Percentiles rank a stretch among this genome's conserved stretches.
Evolutionary conservation across 2,113 vertebrate genomes (phyloP).

Genomic region (Sapayoa aenigma): DNA sequence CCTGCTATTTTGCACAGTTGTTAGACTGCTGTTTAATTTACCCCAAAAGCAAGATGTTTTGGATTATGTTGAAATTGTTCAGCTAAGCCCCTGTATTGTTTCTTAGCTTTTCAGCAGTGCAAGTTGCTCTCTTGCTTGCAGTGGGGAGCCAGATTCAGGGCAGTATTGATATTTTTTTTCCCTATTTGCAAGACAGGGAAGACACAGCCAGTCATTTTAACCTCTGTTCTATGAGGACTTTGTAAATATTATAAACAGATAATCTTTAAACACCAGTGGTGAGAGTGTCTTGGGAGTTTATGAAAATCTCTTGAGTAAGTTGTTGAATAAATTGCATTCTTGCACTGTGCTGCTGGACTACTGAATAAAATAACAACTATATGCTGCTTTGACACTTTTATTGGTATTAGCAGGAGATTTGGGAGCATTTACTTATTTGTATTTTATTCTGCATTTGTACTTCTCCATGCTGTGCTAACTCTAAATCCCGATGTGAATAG

Average conservation of each 20-base stretch:
- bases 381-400: background rate
- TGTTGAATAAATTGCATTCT: background rate
- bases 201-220: background rate
- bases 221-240: background rate
- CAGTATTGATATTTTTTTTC: background rate
- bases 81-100: background rate
- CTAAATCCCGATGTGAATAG: background rate
- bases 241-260: background rate
- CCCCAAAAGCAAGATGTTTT: background rate
- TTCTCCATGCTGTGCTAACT: background rate
- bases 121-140: background rate
- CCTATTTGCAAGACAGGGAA: background rate
- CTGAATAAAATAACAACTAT: background rate
- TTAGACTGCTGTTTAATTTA: background rate
- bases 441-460: background rate
- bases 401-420: background rate
- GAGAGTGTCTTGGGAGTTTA: background rate
- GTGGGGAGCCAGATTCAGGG: background rate
- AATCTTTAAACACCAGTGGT: background rate
- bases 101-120: background rate
- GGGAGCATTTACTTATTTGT: background rate
- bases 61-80: background rate
- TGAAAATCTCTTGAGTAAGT: background rate
- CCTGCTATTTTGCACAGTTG: background rate
- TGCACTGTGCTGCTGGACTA: background rate